A percentile compares a stretch with the other conserved stretches of the same genome.
Evolutionary conservation across 2,888 invertebrate species (phyloP).

Genomic region (Polymixis lichenea): DNA sequence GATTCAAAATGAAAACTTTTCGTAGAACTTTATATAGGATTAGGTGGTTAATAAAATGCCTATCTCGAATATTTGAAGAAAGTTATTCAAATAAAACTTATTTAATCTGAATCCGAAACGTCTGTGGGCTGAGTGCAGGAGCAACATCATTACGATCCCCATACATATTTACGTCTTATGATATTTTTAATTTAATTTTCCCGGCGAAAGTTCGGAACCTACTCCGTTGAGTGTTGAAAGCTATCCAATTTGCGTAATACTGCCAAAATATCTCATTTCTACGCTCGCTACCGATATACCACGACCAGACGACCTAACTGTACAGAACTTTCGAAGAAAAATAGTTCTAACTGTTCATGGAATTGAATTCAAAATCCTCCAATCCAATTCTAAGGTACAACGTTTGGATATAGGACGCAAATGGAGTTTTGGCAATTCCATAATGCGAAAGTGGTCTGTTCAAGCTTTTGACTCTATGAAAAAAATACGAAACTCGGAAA

Average conservation of each 20-base stretch:
- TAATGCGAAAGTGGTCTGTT: constrained; percentile 91
- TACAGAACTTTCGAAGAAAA: constrained; percentile 56
- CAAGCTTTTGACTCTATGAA: constrained; percentile 91
- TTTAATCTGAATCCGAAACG: constrained; percentile 73
- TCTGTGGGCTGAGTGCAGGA: constrained; percentile 74
- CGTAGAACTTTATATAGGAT: constrained; percentile 34
- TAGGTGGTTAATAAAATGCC: constrained; percentile 59
- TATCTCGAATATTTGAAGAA: constrained; percentile 62
- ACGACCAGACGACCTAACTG: constrained; percentile 72
- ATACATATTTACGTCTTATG: constrained; percentile 89
- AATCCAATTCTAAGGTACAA: constrained; percentile 63
- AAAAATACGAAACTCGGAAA: constrained; percentile 88
- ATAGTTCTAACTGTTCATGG: constrained; percentile 53
- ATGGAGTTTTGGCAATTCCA: constrained; percentile 91
- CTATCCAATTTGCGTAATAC: constrained; percentile 91
- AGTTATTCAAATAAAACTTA: constrained; percentile 71
- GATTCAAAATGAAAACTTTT: constrained; percentile 49
- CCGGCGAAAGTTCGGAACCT: constrained; percentile 90
- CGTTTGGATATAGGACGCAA: constrained; percentile 75
- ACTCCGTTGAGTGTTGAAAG: constrained; percentile 91
- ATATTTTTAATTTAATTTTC: constrained; percentile 91
- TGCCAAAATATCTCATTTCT: constrained; percentile 91
- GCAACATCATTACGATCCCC: constrained; percentile 87
- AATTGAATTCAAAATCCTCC: constrained; percentile 68
- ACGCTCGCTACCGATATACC: constrained; percentile 83